These are phyloP conservation scores for Cryptoblepharus egeriae DNA, from an alignment of 2,797 vertebrate species.

Conservation along the genomic window DNA sequence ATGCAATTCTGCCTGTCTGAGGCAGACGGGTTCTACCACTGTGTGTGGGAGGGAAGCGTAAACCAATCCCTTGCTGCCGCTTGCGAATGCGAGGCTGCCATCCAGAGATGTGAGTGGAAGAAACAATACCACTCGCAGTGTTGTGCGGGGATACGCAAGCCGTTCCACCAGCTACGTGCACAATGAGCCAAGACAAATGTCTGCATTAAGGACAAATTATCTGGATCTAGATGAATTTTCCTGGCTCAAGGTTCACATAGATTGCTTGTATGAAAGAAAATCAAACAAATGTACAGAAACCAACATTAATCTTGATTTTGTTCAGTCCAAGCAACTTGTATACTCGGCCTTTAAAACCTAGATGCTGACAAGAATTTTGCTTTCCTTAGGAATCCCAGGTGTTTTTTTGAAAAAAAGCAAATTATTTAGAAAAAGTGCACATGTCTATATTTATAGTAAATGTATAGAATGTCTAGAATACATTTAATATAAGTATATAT, in stretches of 20 bases:
- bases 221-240: background rate
- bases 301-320: background rate
- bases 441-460: too few species aligned
- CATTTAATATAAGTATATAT: too few species aligned
- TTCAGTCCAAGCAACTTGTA: too few species aligned
- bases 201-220: background rate
- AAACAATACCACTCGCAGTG: background rate
- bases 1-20: background rate
- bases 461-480: too few species aligned
- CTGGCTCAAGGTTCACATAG: background rate
- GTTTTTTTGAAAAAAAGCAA: too few species aligned
- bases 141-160: background rate
- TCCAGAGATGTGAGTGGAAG: background rate
- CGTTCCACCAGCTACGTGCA: background rate
- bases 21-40: background rate
- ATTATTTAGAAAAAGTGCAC: too few species aligned
- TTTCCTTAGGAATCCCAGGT: too few species aligned
- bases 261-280: background rate
- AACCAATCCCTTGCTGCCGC: background rate
- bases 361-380: too few species aligned
- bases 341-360: too few species aligned
- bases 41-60: background rate
- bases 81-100: background rate
- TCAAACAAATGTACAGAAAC: background rate
- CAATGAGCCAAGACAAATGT: background rate